Percentiles rank a stretch among this genome's conserved stretches.
phyloP scores from a whole-genome alignment of 2,888 invertebrate genomes.

The Nephrotoma guestfalica region DNA sequence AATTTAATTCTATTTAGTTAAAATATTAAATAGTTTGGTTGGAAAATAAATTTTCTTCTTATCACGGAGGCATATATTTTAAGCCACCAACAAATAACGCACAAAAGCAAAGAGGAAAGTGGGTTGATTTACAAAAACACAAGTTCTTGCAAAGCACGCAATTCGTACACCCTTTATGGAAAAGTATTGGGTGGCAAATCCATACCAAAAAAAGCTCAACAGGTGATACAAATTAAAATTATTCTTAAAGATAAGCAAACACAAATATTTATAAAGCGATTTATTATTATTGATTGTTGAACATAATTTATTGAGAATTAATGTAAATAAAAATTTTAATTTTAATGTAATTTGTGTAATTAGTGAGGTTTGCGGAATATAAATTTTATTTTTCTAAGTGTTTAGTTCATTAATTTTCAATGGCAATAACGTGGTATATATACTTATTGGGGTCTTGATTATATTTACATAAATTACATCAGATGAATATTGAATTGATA shows the following conservation, averaged over 20 bases:
- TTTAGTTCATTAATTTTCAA: not conserved
- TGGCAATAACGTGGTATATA: too few species aligned
- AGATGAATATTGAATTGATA: too few species aligned
- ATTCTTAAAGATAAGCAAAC: not conserved
- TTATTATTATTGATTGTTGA: not conserved
- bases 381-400: not conserved
- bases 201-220: not conserved
- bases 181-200: too few species aligned
- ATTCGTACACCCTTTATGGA: too few species aligned
- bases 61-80: too few species aligned
- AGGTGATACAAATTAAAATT: not conserved
- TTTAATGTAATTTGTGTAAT: not conserved
- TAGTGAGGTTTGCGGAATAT: not conserved
- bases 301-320: not conserved
- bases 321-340: not conserved
- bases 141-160: too few species aligned
- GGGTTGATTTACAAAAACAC: too few species aligned
- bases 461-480: too few species aligned
- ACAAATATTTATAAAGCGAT: not conserved
- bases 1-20: not conserved
- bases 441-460: too few species aligned
- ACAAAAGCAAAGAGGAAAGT: too few species aligned
- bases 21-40: not conserved
- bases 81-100: too few species aligned
- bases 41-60: not conserved